phyloP scores from a whole-genome alignment of 2,113 vertebrate species.

The Australoheros scitulus region DNA sequence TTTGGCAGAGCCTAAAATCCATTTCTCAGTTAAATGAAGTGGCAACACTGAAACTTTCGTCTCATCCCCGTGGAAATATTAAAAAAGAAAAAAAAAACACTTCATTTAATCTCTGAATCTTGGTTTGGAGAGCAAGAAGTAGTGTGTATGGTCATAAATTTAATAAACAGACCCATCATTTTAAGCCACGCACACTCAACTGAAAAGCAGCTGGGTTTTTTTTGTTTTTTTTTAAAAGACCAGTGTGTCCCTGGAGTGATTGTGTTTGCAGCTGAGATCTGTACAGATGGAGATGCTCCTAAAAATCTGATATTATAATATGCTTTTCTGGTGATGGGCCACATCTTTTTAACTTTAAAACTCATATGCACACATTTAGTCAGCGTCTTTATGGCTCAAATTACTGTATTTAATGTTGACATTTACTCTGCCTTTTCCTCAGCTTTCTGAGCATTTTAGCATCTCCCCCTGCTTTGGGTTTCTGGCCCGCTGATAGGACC shows the following conservation, averaged over 20 bases:
- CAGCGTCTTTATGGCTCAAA: background rate
- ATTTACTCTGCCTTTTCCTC: background rate
- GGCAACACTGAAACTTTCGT: constrained; percentile 19
- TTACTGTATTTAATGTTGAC: background rate
- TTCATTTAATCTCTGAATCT: constrained; percentile 17
- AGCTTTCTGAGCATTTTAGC: background rate
- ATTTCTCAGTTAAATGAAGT: constrained; percentile 62
- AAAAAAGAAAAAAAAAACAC: background rate
- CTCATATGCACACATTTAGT: background rate
- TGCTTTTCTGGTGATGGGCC: background rate
- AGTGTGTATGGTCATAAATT: background rate
- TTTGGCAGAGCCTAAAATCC: constrained; percentile 21
- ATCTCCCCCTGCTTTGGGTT: background rate
- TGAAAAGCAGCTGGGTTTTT: constrained; percentile 12
- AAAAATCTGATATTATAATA: background rate
- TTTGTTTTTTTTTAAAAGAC: background rate
- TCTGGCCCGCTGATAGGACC: constrained; percentile 1
- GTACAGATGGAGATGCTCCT: background rate
- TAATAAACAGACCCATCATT: constrained; percentile 13
- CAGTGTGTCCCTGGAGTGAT: background rate
- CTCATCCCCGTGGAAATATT: constrained; percentile 18
- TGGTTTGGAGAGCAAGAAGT: constrained; percentile 3
- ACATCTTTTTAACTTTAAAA: background rate
- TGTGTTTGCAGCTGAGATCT: background rate
- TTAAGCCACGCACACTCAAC: background rate